Percentiles rank a stretch among this genome's conserved stretches.
Conservation (phyloP, 1,140 invertebrate genomes). For the Ceratina japonica region DNA sequence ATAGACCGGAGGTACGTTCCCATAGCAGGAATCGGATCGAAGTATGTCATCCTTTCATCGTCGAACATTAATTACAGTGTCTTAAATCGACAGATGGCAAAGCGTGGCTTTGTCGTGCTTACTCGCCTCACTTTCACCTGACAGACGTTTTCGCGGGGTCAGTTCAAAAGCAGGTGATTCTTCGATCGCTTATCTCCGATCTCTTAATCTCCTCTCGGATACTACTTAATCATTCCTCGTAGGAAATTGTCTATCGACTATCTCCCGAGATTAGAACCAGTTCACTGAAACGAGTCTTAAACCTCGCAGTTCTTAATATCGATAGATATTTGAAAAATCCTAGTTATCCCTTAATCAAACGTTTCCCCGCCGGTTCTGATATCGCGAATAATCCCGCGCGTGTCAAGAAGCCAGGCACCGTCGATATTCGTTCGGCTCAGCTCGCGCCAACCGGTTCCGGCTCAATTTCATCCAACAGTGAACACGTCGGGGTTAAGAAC, state of each 20-base stretch:
- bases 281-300: too few relatives aligned
- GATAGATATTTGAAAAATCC: neutral
- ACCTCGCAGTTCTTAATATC: too few relatives aligned
- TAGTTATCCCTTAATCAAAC: neutral
- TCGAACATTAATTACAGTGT: conserved; percentile 17
- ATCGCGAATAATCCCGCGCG: neutral
- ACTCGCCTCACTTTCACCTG: conserved; percentile 37
- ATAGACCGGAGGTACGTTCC: neutral
- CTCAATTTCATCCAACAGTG: conserved; percentile 39
- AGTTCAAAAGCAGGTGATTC: neutral
- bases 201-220: neutral
- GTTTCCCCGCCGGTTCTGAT: neutral
- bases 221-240: neutral
- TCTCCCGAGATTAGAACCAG: too few relatives aligned
- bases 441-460: conserved; percentile 26
- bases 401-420: neutral
- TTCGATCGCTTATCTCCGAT: too few relatives aligned
- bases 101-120: conserved; percentile 17
- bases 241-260: too few relatives aligned
- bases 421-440: neutral
- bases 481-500: neutral
- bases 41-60: neutral
- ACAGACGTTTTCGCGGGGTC: conserved; percentile 1
- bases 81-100: conserved; percentile 12
- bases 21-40: neutral